Evolutionary conservation across 1,140 invertebrate genomes (phyloP), one percentile per base, ranked within the genome.

Genomic region (Zaprionus davidi): DNA sequence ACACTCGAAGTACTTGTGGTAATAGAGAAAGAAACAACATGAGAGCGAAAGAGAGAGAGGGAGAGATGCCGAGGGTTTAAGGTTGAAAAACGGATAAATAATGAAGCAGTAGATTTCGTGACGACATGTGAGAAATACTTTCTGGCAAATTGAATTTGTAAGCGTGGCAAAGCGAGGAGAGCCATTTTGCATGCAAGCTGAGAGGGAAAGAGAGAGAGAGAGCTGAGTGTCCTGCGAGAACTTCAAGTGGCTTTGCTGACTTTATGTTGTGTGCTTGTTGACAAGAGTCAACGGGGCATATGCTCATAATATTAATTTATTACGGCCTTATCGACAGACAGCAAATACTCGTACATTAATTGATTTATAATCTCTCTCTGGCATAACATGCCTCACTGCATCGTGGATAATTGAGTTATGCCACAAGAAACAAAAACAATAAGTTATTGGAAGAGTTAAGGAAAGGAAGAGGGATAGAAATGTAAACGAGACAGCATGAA

Each of bases 221-320:
- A 17, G 41, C 41, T 46, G 7, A 46, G 7, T 3, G 41, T 46
- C 6, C n/a, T 46, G n/a, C 7, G 3, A 46, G 41, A 6, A 3
- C 31, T 34, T 34, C 2, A 3, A 34, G 9, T 34, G 31, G 9
- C n/a, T 41, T 41, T 41, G n/a, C 38, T 41, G 41, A 46, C n/a
- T 46, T 20, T 46, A 17, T 1, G n/a, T 46, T 17, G n/a, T 46
- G 41, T 46, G 7, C 13, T n/a, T 76, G 69, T 36, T 73, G 82
- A 82, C 68, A 64, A 24, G n/a, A 24, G 83, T 9, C 79, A 55
- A n/a, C 38, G 38, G 83, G 71, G 76, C 28, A 72, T 79, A 79
- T 9, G 44, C 65, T 51, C 67, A 31, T 55, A 26, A 63, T 53
- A 46, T 77, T 7, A 3, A 11, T 24, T 59, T 60, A 66, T 76